Percentiles rank a stretch among this genome's conserved stretches.
phyloP scores from a whole-genome alignment of 92 coral and sea anemone genomes.

The Siderastrea radians region DNA sequence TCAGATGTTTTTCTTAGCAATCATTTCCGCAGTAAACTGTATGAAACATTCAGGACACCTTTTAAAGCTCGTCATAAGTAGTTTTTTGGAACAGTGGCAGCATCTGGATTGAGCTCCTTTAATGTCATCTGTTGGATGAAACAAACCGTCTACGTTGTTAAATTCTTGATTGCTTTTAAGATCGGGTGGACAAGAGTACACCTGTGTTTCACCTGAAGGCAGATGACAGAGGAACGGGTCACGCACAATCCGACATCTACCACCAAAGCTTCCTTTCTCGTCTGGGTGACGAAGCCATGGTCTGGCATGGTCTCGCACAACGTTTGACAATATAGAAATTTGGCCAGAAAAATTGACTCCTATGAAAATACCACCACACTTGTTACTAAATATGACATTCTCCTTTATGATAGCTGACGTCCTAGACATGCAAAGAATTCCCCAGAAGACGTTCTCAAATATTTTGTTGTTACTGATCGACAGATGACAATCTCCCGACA shows the following conservation, averaged over 20 bases:
- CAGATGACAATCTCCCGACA: neutral
- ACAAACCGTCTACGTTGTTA: conserved; percentile 37
- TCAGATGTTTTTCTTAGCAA: conserved; percentile 57
- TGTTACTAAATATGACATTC: conserved; percentile 22
- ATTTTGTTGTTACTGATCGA: conserved; percentile 46
- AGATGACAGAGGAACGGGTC: neutral
- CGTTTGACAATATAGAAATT: conserved; percentile 35
- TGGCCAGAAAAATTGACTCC: conserved; percentile 49
- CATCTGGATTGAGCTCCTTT: conserved; percentile 1
- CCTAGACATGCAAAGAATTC: conserved; percentile 36
- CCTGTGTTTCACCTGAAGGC: conserved; percentile 3
- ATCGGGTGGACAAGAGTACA: conserved; percentile 38
- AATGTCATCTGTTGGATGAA: conserved; percentile 50
- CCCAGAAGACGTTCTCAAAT: conserved; percentile 67
- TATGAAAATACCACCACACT: conserved; percentile 62
- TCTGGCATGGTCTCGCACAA: conserved; percentile 3
- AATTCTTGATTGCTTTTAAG: conserved; percentile 19
- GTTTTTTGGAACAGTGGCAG: conserved; percentile 27
- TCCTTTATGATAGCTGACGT: conserved; percentile 43
- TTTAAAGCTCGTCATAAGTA: neutral
- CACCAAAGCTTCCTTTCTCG: too few relatives aligned
- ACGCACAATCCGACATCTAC: neutral
- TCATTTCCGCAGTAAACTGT: conserved; percentile 58
- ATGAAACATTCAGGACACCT: conserved; percentile 56
- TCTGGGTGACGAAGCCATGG: too few relatives aligned